Percentiles rank a stretch among this genome's conserved stretches.
These are phyloP conservation scores for Chloroceryle aenea DNA, from an alignment of 2,113 vertebrate species.

Conservation along the genomic window DNA sequence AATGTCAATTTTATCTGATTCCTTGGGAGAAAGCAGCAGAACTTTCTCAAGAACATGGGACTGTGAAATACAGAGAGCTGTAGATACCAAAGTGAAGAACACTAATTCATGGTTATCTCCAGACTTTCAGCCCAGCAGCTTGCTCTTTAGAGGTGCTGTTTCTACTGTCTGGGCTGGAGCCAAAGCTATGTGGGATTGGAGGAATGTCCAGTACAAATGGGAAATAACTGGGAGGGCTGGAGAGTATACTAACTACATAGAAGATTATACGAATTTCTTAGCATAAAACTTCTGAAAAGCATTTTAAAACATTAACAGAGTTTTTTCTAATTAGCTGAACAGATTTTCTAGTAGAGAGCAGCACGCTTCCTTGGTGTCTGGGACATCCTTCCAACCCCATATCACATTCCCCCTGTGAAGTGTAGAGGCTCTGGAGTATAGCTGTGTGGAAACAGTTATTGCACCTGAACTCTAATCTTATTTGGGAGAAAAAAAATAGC, in stretches of 20 bases:
- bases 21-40: neutral
- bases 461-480: neutral
- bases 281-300: neutral
- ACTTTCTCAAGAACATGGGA: neutral
- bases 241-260: neutral
- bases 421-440: neutral
- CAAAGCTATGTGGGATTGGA: neutral
- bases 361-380: neutral
- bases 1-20: neutral
- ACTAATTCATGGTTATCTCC: neutral
- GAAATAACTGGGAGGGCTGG: neutral
- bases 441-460: neutral
- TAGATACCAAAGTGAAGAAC: neutral
- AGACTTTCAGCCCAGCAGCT: neutral
- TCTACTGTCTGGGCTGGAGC: neutral
- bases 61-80: neutral
- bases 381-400: neutral
- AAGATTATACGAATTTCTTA: neutral
- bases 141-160: neutral
- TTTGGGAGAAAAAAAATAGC: neutral
- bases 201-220: neutral
- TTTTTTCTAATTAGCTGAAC: neutral
- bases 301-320: neutral
- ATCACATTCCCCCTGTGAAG: neutral
- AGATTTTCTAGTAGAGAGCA: neutral